These are phyloP conservation scores for Acomys russatus DNA, from an alignment of 2,797 vertebrate species.

Conservation along the genomic window DNA sequence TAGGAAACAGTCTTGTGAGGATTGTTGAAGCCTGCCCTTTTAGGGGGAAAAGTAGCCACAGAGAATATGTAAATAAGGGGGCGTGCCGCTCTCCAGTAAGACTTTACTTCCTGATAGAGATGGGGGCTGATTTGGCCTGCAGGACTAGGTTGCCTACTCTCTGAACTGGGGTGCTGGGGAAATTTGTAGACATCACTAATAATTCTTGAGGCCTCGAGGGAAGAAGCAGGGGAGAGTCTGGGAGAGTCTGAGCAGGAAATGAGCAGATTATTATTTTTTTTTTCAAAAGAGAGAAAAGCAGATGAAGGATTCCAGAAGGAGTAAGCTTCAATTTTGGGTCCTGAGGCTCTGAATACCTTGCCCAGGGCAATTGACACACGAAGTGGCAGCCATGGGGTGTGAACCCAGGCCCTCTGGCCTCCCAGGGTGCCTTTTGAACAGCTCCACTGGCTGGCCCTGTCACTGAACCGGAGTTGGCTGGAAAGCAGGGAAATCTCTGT, in stretches of 20 bases:
- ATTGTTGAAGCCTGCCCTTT: neutral
- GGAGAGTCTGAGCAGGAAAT: slow-evolving; percentile 36
- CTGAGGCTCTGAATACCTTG: slow-evolving; percentile 23
- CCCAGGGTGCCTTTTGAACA: neutral
- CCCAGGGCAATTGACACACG: neutral
- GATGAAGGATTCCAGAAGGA: slow-evolving; percentile 4
- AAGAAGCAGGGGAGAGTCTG: neutral
- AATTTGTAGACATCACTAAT: neutral
- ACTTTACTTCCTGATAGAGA: slow-evolving; percentile 38
- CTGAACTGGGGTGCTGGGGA: neutral
- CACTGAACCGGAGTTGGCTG: neutral
- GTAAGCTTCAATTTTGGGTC: neutral
- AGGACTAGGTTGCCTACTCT: neutral
- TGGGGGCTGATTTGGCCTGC: neutral
- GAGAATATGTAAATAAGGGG: slow-evolving; percentile 4
- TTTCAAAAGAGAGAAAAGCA: slow-evolving; percentile 46
- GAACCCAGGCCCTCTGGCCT: neutral
- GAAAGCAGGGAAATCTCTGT: neutral
- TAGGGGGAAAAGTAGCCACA: neutral
- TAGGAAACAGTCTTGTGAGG: neutral
- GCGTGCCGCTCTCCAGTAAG: neutral
- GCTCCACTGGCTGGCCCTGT: neutral
- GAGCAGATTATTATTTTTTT: neutral
- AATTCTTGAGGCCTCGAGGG: neutral
- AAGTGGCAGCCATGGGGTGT: neutral